Evolutionary conservation across 2,888 invertebrate genomes (phyloP).

Genomic region (Pandemis heparana): DNA sequence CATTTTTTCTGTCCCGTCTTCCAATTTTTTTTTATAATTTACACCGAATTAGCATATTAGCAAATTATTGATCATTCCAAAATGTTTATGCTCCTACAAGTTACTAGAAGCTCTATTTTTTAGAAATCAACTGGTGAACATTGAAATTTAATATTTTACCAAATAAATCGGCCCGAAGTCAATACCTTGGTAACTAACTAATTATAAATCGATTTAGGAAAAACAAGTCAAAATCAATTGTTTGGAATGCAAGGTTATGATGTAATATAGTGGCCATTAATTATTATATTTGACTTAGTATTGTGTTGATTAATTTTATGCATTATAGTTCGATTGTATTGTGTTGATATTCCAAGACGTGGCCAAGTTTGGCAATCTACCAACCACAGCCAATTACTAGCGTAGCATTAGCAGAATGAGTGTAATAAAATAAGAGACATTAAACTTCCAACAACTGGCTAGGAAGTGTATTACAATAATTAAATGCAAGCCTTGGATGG

Average conservation of each 20-base stretch:
- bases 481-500: slow-evolving; percentile 40
- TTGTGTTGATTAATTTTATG: slow-evolving; percentile 36
- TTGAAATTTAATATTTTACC: neutral
- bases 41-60: slow-evolving; percentile 15
- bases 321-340: slow-evolving; percentile 28
- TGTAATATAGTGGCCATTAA: slow-evolving; percentile 61
- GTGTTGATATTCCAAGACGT: slow-evolving; percentile 19
- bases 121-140: neutral
- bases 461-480: slow-evolving; percentile 42
- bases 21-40: slow-evolving; percentile 39
- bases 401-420: slow-evolving; percentile 27
- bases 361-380: slow-evolving; percentile 20
- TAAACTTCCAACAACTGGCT: slow-evolving; percentile 30
- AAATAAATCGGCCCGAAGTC: neutral
- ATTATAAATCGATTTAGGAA: neutral
- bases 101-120: slow-evolving; percentile 20
- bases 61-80: slow-evolving; percentile 33
- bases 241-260: slow-evolving; percentile 48
- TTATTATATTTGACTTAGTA: slow-evolving; percentile 48
- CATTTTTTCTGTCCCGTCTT: slow-evolving; percentile 44
- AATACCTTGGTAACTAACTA: neutral
- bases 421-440: slow-evolving; percentile 11
- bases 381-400: slow-evolving; percentile 28
- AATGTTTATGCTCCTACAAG: slow-evolving; percentile 8
- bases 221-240: slow-evolving; percentile 10